phyloP scores from a whole-genome alignment of 2,113 vertebrate species.

The Zingel zingel region DNA sequence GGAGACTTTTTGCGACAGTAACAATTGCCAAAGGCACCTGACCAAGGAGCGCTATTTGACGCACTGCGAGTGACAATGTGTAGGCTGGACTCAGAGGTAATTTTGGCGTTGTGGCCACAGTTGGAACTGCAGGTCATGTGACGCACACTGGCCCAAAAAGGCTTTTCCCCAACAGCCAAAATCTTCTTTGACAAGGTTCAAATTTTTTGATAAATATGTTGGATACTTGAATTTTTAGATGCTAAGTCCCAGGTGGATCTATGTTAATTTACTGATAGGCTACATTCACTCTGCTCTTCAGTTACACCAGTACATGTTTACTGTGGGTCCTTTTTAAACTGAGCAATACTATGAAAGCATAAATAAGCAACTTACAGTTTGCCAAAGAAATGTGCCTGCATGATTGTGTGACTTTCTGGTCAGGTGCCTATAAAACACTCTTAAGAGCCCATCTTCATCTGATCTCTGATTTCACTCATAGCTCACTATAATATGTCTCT shows the following conservation, averaged over 20 bases:
- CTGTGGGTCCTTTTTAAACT: neutral
- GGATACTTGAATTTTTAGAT: neutral
- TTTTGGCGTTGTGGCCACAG: too few species aligned
- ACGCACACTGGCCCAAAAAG: too few species aligned
- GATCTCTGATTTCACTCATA: conserved; percentile 49
- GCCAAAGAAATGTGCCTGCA: neutral
- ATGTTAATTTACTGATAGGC: neutral
- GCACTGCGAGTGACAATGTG: too few species aligned
- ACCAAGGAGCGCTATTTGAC: too few species aligned
- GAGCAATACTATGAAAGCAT: neutral
- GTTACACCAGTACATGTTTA: neutral
- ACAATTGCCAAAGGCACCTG: too few species aligned
- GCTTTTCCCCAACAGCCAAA: too few species aligned
- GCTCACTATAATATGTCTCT: conserved; percentile 33
- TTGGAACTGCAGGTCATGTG: too few species aligned
- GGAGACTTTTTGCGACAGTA: too few species aligned
- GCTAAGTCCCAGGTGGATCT: neutral
- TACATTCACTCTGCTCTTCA: neutral
- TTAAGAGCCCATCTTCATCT: conserved; percentile 44
- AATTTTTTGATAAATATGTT: neutral
- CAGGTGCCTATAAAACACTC: conserved; percentile 36
- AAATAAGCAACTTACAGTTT: neutral
- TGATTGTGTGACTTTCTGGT: neutral
- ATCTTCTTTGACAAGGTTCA: too few species aligned
- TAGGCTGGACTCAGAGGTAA: too few species aligned